Conservation (phyloP, 2,113 vertebrate genomes). For the Sprattus sprattus region DNA sequence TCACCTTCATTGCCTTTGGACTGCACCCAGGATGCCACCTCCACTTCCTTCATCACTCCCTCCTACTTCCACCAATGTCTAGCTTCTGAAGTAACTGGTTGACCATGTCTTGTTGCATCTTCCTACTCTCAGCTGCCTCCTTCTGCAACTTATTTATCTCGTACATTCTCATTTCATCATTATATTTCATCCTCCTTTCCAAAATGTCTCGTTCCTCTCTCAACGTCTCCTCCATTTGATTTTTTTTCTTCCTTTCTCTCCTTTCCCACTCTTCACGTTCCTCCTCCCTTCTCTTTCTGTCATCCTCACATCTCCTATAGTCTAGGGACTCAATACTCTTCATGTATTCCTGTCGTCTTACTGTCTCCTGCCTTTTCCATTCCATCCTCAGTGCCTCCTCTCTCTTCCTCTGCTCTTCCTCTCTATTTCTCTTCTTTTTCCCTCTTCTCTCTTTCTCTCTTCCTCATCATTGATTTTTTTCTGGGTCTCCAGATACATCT, state of each 20-base stretch:
- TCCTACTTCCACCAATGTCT: background rate
- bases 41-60: background rate
- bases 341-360: background rate
- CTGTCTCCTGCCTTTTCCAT: background rate
- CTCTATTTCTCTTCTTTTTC: background rate
- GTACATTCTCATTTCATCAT: too few species aligned
- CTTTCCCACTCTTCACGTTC: too few species aligned
- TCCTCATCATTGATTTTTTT: background rate
- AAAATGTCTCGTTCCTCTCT: too few species aligned
- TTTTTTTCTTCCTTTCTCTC: too few species aligned
- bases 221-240: too few species aligned
- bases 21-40: background rate
- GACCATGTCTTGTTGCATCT: background rate
- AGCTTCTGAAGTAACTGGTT: background rate
- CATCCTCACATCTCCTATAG: background rate
- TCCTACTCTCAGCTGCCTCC: background rate
- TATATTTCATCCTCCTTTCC: too few species aligned
- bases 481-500: background rate
- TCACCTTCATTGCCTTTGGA: background rate
- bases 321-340: background rate
- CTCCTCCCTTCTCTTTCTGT: background rate
- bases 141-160: background rate
- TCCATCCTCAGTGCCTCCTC: background rate
- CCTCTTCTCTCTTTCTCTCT: background rate
- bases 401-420: background rate